phyloP scores from a whole-genome alignment of 2,113 vertebrate genomes.

The Lates calcarifer region DNA sequence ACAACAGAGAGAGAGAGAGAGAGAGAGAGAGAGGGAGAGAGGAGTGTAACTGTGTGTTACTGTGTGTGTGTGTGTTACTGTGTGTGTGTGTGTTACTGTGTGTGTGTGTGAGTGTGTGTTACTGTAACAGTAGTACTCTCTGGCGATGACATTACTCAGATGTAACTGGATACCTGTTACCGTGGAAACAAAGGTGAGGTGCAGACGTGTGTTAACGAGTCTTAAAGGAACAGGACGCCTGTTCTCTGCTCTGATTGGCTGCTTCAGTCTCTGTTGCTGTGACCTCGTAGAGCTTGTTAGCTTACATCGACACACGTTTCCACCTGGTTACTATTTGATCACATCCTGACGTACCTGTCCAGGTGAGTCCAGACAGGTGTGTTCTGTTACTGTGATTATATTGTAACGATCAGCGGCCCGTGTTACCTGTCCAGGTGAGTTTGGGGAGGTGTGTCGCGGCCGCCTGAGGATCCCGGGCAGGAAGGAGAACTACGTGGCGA shows the following conservation, averaged over 20 bases:
- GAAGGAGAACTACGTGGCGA: slow-evolving; percentile 75
- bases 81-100: slow-evolving; percentile 13
- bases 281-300: no score
- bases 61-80: background rate
- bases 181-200: slow-evolving; percentile 20
- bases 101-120: slow-evolving; percentile 25
- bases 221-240: slow-evolving; percentile 41
- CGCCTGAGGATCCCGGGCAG: slow-evolving; percentile 63
- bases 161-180: slow-evolving; percentile 41
- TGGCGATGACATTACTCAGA: slow-evolving; percentile 30
- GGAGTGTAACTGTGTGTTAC: no score
- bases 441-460: slow-evolving; percentile 63
- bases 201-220: slow-evolving; percentile 44
- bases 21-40: no score
- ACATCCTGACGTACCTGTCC: background rate
- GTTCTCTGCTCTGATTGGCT: slow-evolving; percentile 22
- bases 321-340: no score
- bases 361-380: background rate
- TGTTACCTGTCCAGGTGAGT: slow-evolving; percentile 62
- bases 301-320: no score
- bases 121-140: slow-evolving; percentile 37
- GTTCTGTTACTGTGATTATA: background rate
- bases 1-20: no score
- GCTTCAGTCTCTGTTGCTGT: background rate
- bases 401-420: no score